Evolutionary conservation across 2,797 vertebrate species (phyloP).

Genomic region (Sarcoramphus papa): DNA sequence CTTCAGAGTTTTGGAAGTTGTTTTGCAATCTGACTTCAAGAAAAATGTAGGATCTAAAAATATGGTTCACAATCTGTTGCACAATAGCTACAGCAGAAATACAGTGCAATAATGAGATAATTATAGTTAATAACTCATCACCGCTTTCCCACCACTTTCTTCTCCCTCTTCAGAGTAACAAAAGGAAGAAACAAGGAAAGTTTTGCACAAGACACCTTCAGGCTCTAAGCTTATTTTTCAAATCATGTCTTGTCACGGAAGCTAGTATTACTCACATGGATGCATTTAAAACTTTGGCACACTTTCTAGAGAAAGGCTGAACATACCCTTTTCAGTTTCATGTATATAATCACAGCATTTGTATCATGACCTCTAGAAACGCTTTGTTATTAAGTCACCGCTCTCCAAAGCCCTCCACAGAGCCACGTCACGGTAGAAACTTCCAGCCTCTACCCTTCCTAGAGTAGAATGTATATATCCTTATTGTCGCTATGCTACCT

Average conservation of each 20-base stretch:
- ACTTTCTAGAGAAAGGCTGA: not conserved
- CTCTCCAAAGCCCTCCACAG: not conserved
- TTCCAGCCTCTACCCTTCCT: not conserved
- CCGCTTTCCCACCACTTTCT: constrained; percentile 51
- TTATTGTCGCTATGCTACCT: not conserved
- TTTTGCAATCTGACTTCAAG: constrained; percentile 52
- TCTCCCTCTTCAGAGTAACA: constrained; percentile 33
- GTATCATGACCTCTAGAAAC: not conserved
- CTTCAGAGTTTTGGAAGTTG: constrained; percentile 15
- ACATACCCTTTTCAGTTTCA: not conserved
- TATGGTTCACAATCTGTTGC: constrained; percentile 48
- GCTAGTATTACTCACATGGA: constrained; percentile 28
- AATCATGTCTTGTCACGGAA: not conserved
- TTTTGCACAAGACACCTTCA: constrained; percentile 38
- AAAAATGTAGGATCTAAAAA: constrained; percentile 49
- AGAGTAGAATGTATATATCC: not conserved
- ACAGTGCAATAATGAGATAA: constrained; percentile 33
- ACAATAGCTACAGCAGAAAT: constrained; percentile 37
- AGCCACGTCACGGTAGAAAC: not conserved
- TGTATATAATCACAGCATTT: not conserved
- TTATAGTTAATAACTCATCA: constrained; percentile 53
- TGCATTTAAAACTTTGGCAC: constrained; percentile 1
- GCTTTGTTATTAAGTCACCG: not conserved
- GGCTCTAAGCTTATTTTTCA: constrained; percentile 46
- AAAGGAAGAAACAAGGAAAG: constrained; percentile 48